Conservation (phyloP, 2,113 vertebrate genomes). For the Phylloscopus trochilus region DNA sequence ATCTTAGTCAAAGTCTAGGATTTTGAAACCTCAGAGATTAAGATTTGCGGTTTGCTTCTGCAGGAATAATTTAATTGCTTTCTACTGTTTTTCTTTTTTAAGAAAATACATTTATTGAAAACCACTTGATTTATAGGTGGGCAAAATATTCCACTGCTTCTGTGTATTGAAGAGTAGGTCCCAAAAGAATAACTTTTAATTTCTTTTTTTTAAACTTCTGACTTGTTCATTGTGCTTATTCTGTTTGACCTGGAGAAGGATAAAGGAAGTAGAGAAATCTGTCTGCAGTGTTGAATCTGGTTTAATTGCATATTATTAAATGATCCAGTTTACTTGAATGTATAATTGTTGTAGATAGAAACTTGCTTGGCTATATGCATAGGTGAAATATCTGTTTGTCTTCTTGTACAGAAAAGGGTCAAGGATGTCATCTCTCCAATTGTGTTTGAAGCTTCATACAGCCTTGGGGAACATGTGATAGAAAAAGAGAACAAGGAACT, state of each 20-base stretch:
- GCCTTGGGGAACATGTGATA: constrained; percentile 80
- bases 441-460: constrained; percentile 89
- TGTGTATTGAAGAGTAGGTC: not conserved
- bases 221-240: not conserved
- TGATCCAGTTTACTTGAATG: not conserved
- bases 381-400: not conserved
- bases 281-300: not conserved
- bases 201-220: not conserved
- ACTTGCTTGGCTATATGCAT: not conserved
- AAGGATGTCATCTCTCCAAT: constrained; percentile 94
- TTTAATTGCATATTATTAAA: not conserved
- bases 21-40: not conserved
- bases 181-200: not conserved
- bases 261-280: not conserved
- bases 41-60: not conserved
- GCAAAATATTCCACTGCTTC: not conserved
- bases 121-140: not conserved
- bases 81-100: not conserved
- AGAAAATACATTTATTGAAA: not conserved
- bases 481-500: constrained; percentile 77
- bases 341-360: not conserved
- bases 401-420: constrained; percentile 86
- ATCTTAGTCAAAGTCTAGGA: not conserved
- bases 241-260: not conserved
- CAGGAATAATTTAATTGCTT: not conserved